A percentile compares a stretch with the other conserved stretches of the same genome.
Conservation (phyloP, 1,140 invertebrate species). For the Idris sp. region DNA sequence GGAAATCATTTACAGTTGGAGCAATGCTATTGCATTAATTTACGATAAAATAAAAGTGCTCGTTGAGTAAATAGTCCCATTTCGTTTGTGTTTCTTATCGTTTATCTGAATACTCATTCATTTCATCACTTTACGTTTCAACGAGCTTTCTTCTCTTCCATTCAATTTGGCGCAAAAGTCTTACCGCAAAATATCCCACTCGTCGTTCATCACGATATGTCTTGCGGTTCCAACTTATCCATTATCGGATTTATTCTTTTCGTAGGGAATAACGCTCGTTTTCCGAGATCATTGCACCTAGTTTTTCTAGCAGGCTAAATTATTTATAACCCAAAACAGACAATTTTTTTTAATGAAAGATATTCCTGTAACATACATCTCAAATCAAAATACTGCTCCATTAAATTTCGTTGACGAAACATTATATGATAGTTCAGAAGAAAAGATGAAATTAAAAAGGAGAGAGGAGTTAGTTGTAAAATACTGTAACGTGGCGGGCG, state of each 20-base stretch:
- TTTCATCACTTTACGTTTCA: constrained; percentile 31
- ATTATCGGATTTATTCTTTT: constrained; percentile 60
- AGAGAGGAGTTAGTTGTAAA: constrained; percentile 45
- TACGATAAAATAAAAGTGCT: too few species aligned
- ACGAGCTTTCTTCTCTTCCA: constrained; percentile 13
- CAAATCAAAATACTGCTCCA: too few species aligned
- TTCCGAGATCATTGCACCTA: constrained; percentile 44
- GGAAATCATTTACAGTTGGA: too few species aligned
- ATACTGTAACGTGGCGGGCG: constrained; percentile 72
- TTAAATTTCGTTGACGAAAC: too few species aligned
- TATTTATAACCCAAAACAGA: background rate
- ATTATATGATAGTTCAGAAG: constrained; percentile 34
- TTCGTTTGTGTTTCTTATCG: background rate
- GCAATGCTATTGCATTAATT: too few species aligned
- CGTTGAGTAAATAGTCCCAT: too few species aligned
- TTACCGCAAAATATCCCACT: constrained; percentile 49
- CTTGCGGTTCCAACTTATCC: constrained; percentile 54
- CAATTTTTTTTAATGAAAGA: too few species aligned
- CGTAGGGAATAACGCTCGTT: constrained; percentile 28
- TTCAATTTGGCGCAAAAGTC: constrained; percentile 39
- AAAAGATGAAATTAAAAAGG: constrained; percentile 29
- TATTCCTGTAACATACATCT: too few species aligned
- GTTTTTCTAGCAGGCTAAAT: constrained; percentile 22
- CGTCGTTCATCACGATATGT: constrained; percentile 52
- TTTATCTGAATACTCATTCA: constrained; percentile 19